These are phyloP conservation scores for Yasuhikotakia modesta DNA, from an alignment of 2,797 vertebrate species.

Conservation along the genomic window DNA sequence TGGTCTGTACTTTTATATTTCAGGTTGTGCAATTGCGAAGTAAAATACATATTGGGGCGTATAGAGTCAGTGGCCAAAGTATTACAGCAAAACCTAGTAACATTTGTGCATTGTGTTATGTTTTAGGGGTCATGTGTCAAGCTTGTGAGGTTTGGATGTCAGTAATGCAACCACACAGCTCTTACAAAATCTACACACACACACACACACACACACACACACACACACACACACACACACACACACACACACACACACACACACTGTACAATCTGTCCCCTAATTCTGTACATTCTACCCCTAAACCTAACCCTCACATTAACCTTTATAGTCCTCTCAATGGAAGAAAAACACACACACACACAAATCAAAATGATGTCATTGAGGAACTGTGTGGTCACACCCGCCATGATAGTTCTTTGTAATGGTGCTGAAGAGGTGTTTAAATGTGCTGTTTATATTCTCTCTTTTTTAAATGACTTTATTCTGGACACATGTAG, in stretches of 20 bases:
- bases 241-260: too few species aligned
- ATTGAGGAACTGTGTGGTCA: background rate
- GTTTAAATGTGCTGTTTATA: background rate
- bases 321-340: too few species aligned
- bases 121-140: slow-evolving; percentile 11
- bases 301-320: too few species aligned
- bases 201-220: background rate
- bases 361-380: background rate
- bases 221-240: too few species aligned
- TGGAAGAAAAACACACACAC: background rate
- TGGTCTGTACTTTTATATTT: background rate
- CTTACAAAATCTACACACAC: background rate
- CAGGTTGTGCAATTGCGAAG: background rate
- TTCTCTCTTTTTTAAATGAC: background rate
- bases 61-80: background rate
- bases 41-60: background rate
- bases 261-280: too few species aligned
- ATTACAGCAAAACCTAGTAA: background rate
- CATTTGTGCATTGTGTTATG: background rate
- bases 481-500: background rate
- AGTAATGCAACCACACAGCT: background rate
- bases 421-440: background rate
- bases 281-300: too few species aligned
- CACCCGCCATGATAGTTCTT: background rate
- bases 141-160: slow-evolving; percentile 10